Percentiles rank a stretch among this genome's conserved stretches.
Evolutionary conservation across 2,113 vertebrate species (phyloP).

Genomic region (Aldabrachelys gigantea): DNA sequence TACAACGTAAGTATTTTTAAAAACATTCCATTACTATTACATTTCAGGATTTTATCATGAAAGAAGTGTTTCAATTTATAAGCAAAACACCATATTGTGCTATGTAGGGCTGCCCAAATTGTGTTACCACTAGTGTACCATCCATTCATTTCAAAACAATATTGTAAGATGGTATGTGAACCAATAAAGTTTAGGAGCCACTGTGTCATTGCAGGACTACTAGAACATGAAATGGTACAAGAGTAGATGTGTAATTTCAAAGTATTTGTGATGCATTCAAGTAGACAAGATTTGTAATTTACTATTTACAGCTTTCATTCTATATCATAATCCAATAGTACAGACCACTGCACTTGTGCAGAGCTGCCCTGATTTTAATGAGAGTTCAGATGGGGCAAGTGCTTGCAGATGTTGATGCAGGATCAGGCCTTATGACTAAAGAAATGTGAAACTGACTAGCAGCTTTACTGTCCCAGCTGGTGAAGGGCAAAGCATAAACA

Average conservation of each 20-base stretch:
- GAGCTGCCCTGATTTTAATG: not conserved
- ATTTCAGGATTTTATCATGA: not conserved
- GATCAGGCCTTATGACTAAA: too few species aligned
- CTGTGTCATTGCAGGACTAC: not conserved
- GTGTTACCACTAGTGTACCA: not conserved
- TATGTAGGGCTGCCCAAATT: not conserved
- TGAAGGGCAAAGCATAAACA: not conserved
- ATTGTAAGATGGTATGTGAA: not conserved
- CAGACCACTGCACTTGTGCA: not conserved
- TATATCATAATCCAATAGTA: not conserved
- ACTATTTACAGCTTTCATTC: not conserved
- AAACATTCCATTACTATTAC: not conserved
- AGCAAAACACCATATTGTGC: not conserved
- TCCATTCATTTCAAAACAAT: not conserved
- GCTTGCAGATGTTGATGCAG: not conserved
- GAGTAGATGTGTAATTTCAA: not conserved
- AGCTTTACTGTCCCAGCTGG: not conserved
- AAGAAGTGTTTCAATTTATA: not conserved
- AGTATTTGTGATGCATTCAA: not conserved
- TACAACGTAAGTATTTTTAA: not conserved
- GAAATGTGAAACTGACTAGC: not conserved
- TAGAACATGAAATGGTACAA: too few species aligned
- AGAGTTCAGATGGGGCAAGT: not conserved
- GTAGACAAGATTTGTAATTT: not conserved
- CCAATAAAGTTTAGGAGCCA: not conserved